Evolutionary conservation across 2,113 vertebrate species (phyloP), one percentile per base, ranked within the genome.

Genomic region (Silurus asotus): DNA sequence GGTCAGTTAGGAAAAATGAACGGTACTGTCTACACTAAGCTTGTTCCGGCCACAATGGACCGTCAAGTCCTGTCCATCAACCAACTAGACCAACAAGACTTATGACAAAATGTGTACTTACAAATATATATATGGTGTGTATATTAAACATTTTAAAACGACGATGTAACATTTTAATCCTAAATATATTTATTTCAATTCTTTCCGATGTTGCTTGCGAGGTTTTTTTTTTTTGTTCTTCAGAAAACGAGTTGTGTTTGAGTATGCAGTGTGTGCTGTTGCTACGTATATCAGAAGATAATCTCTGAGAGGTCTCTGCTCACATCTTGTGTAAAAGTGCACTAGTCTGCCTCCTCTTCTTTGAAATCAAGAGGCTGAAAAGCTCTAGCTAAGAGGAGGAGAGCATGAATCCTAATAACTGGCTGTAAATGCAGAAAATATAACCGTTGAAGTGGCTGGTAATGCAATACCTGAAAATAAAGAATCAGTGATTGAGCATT

Each of bases 171-270:
- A 83, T 81, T 89, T 95, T 94, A 93, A 92, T 93, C 93, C 90
- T 92, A 90, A 93, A 91, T 95, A 95, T 95, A 95, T 95, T 94
- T 94, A 90, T 93, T 95, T 95, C 94, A 90, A 93, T 88, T 87
- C 88, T 92, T 91, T 91, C 91, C 88, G 89, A 88, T 85, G 90
- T 91, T 78, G 92, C 90, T 93, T 93, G 93, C 94, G 94, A 95
- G 94, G 91, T 90, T 91, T 86, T 89, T 87, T 84, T 88, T 87
- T 88, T 90, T 90, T 90, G 62, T 17, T 70, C 62, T 83, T 83
- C 64, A 72, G 19, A 4, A 49, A 58, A 11, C 48, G n/a, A 65
- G 55, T 70, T 67, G 8, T 6, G 61, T 15, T 59, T n/a, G 4
- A 62, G 56, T 77, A 49, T 51, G 5, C 62, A n/a, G 81, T 67